Base-by-base conservation (phyloP, 2,113 vertebrate species). In the Amblyopsis rosae region DNA sequence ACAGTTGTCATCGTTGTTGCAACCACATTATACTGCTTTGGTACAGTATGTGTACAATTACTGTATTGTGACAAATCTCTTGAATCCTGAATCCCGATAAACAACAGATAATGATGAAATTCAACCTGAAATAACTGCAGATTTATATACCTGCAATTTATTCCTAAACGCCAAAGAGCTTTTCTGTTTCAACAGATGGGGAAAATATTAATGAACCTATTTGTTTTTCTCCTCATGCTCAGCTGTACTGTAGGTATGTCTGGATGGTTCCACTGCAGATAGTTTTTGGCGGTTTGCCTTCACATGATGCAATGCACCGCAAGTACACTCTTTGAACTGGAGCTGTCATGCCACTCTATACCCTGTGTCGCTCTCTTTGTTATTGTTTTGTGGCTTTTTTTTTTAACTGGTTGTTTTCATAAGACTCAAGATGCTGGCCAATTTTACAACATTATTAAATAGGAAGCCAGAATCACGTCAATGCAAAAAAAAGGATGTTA, bases 251-350 rank as follows among this genome's bases (percentile, higher is more conserved):
- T 77, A 84, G 84, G 77, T 89, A 85, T 70, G 79, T 74, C 75
- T 81, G 71, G 46, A 80, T 67, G 75, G 80, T 82, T 79, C 85
- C 49, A 67, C 70, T 82, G 79, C 72, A 82, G 84, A 84, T 82
- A 76, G 89, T 69, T 90, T 72, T 60, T 26, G 76, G 79, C 81
- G 69, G 77, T 81, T 82, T 83, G 80, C 82, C 83, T 82, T 82
- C 80, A 84, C 83, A 90, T 93, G 92, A 93, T 92, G 92, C 90
- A 93, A 93, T 67, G 63, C 75, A 61, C 83, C 69, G 92, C 89
- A 93, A 93, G 90, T 84, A 80, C 75, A 57, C 82, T 82, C 88
- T 93, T 93, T 93, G 91, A 93, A 91, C 91, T 82, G 53, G 26
- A 72, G 75, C 82, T 92, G 90, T 91, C 76, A 90, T 88, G 90